Evolutionary conservation across 2,113 vertebrate species (phyloP).

Genomic region (Strix uralensis): DNA sequence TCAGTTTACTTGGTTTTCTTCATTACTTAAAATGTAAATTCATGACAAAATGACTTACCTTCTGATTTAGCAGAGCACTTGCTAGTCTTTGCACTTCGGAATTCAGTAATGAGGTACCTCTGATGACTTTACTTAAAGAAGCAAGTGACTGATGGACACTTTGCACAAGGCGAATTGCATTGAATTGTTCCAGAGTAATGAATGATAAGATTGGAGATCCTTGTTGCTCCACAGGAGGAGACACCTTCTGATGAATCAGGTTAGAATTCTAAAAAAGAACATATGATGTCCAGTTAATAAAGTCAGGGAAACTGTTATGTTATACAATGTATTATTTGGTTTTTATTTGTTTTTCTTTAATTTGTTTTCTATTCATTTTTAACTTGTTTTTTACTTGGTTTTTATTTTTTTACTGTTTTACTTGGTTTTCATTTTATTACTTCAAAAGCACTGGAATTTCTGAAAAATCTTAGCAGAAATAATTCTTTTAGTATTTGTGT

Average conservation of each 20-base stretch:
- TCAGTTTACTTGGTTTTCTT: background rate
- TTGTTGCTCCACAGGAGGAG: constrained; percentile 83
- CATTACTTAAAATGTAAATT: background rate
- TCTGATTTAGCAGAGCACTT: constrained; percentile 90
- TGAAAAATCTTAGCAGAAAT: background rate
- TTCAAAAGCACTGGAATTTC: background rate
- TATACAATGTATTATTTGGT: background rate
- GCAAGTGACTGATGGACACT: constrained; percentile 94
- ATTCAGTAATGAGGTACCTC: constrained; percentile 88
- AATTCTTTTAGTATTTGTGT: background rate
- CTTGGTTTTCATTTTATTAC: background rate
- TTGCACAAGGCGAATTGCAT: constrained; percentile 88
- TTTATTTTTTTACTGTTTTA: too few species aligned
- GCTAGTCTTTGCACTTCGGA: constrained; percentile 90
- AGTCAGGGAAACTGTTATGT: background rate
- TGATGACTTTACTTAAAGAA: constrained; percentile 94
- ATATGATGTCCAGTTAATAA: background rate
- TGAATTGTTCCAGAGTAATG: constrained; percentile 89
- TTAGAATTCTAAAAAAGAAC: constrained; percentile 82
- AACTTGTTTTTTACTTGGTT: too few species aligned
- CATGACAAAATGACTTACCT: constrained; percentile 75
- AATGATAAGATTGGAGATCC: constrained; percentile 89
- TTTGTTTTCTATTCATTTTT: background rate
- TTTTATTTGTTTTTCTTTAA: background rate
- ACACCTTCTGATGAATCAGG: constrained; percentile 92